Evolutionary conservation across 2,797 vertebrate genomes (phyloP).

Genomic region (Chromobotia macracanthus): DNA sequence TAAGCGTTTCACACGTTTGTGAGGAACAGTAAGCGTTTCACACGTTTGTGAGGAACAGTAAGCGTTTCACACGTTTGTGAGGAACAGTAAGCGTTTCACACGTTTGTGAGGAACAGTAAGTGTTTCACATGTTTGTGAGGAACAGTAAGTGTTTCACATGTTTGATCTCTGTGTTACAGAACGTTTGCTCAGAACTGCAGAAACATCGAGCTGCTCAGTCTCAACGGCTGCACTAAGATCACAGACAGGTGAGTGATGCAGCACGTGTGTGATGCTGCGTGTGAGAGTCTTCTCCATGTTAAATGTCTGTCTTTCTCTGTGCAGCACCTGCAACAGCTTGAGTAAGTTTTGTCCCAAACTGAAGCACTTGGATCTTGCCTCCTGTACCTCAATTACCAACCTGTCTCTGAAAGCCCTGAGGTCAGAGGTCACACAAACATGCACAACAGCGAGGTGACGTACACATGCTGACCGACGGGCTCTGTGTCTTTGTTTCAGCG

Average conservation of each 20-base stretch:
- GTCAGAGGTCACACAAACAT: constrained; percentile 71
- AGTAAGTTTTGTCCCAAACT: constrained; percentile 99
- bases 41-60: too few relatives aligned
- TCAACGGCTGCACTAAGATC: constrained; percentile 98
- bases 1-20: too few relatives aligned
- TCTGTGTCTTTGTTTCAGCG: constrained; percentile 72
- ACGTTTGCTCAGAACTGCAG: constrained; percentile 98
- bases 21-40: too few relatives aligned
- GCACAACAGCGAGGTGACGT: neutral
- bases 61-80: too few relatives aligned
- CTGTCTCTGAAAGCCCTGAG: constrained; percentile 96
- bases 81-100: too few relatives aligned
- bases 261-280: neutral
- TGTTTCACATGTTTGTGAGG: too few relatives aligned
- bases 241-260: constrained; percentile 85
- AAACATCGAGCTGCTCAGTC: constrained; percentile 94
- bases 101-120: too few relatives aligned
- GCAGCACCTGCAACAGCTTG: constrained; percentile 94
- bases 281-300: neutral
- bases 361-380: constrained; percentile 93
- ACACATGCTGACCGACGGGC: neutral
- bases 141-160: neutral
- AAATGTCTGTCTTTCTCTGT: constrained; percentile 39
- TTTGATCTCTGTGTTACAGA: constrained; percentile 72
- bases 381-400: constrained; percentile 98